Evolutionary conservation across 1,140 invertebrate species (phyloP), one percentile per base, ranked within the genome.

Genomic region (Nixonia krombeini): DNA sequence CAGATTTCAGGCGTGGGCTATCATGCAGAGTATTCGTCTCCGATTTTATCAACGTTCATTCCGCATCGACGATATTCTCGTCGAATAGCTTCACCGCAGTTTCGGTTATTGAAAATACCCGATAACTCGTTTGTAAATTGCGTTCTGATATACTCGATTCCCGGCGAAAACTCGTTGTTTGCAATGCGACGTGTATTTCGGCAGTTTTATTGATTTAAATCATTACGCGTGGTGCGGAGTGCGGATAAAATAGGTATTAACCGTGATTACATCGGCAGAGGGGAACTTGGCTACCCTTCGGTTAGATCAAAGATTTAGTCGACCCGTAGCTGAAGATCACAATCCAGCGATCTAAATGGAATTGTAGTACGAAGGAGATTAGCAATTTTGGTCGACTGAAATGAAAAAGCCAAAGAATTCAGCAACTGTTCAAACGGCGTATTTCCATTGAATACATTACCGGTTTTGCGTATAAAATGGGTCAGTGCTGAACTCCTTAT

Each of bases 1-100:
- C 75, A 77, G 76, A 79, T 79, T 79, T 77, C 49, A 61, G 55
- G 57, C 59, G 69, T 72, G 68, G 59, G 57, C 73, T 70, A 70
- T 70, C 50, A 17, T 41, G 25, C 44, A 15, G 47, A 33, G 57
- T 58, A 73, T 73, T 71, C 70, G 57, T 73, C 70, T 72, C 50
- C 68, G 55, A 35, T 62, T 70, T 47, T 55, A 71, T 73, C 70
- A 62, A 53, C 68, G 71, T 71, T n/a, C n/a, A n/a, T n/a, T n/a
- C n/a, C n/a, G n/a, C n/a, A n/a, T n/a, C n/a, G n/a, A n/a, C n/a
- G n/a, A n/a, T n/a, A n/a, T n/a, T n/a, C n/a, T n/a, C n/a, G n/a
- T n/a, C n/a, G n/a, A n/a, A n/a, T n/a, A n/a, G n/a, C n/a, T n/a
- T n/a, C n/a, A n/a, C n/a, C n/a, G n/a, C n/a, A n/a, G n/a, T n/a